A percentile compares a stretch with the other conserved stretches of the same genome.
phyloP scores from a whole-genome alignment of 2,888 invertebrate genomes.

The Aphidius colemani region DNA sequence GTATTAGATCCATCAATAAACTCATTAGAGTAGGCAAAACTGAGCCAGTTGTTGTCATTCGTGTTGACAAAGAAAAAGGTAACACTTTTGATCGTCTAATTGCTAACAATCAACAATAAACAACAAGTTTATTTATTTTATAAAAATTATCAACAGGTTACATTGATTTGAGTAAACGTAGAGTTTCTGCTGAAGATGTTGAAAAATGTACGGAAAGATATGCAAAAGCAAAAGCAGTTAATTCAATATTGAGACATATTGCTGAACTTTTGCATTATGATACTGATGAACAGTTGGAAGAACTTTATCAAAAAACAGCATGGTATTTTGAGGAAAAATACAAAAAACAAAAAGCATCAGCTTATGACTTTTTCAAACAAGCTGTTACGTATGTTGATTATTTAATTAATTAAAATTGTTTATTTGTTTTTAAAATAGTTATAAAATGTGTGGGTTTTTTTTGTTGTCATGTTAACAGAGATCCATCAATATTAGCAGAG shows the following conservation, averaged over 20 bases:
- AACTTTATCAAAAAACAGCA: slow-evolving; percentile 93
- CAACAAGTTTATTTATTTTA: slow-evolving; percentile 3
- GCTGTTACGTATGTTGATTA: slow-evolving; percentile 81
- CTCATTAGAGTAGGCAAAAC: slow-evolving; percentile 97
- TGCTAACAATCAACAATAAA: neutral
- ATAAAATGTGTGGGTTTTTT: neutral
- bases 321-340: slow-evolving; percentile 98
- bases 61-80: slow-evolving; percentile 99
- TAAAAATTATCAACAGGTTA: slow-evolving; percentile 69
- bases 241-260: slow-evolving; percentile 96
- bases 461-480: slow-evolving; percentile 64
- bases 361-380: slow-evolving; percentile 98
- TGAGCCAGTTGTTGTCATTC: slow-evolving; percentile 98
- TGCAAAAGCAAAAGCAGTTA: slow-evolving; percentile 97
- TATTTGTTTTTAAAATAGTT: neutral
- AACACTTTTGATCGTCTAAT: no score
- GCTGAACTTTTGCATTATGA: slow-evolving; percentile 93
- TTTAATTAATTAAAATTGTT: neutral
- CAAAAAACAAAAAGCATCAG: slow-evolving; percentile 91
- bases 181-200: slow-evolving; percentile 97
- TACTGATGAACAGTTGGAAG: slow-evolving; percentile 90
- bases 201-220: slow-evolving; percentile 98
- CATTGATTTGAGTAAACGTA: slow-evolving; percentile 98
- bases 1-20: slow-evolving; percentile 99
- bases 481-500: slow-evolving; percentile 93